Conservation (phyloP, 2,797 vertebrate genomes). For the Parauchenoglanis punctatus region DNA sequence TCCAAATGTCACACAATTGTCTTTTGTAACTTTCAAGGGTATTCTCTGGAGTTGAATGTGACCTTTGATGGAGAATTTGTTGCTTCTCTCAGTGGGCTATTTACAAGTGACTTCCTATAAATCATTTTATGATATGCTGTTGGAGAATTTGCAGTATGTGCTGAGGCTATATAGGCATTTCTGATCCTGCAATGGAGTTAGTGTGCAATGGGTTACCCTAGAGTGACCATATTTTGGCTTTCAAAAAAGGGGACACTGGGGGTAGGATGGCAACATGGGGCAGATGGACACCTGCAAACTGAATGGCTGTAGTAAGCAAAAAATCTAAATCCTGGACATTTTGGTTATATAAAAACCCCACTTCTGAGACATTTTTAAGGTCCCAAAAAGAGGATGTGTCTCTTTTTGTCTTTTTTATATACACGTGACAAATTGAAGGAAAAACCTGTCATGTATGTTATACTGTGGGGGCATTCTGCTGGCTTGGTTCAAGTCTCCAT, state of each 20-base stretch:
- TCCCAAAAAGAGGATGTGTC: too few relatives aligned
- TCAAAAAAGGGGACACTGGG: too few relatives aligned
- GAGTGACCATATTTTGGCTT: too few relatives aligned
- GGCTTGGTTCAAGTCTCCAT: not conserved
- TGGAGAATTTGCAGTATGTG: slow-evolving; percentile 4
- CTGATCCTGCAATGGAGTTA: not conserved
- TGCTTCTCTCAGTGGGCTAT: not conserved
- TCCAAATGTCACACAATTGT: slow-evolving; percentile 4
- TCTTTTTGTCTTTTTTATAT: too few relatives aligned
- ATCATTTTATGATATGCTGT: slow-evolving; percentile 12
- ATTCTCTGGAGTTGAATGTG: not conserved
- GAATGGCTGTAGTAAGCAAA: too few relatives aligned
- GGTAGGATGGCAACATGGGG: too few relatives aligned
- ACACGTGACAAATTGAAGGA: not conserved
- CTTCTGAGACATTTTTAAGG: too few relatives aligned
- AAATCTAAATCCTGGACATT: too few relatives aligned
- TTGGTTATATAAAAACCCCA: too few relatives aligned
- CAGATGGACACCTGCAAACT: too few relatives aligned
- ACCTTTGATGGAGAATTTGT: not conserved
- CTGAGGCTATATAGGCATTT: not conserved
- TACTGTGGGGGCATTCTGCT: not conserved
- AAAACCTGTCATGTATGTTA: not conserved
- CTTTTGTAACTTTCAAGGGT: slow-evolving; percentile 1
- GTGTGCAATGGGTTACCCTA: not conserved
- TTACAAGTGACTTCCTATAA: not conserved